Evolutionary conservation across 2,888 invertebrate genomes (phyloP), one percentile per base, ranked within the genome.

Genomic region (Caenorhabditis doughertyi): DNA sequence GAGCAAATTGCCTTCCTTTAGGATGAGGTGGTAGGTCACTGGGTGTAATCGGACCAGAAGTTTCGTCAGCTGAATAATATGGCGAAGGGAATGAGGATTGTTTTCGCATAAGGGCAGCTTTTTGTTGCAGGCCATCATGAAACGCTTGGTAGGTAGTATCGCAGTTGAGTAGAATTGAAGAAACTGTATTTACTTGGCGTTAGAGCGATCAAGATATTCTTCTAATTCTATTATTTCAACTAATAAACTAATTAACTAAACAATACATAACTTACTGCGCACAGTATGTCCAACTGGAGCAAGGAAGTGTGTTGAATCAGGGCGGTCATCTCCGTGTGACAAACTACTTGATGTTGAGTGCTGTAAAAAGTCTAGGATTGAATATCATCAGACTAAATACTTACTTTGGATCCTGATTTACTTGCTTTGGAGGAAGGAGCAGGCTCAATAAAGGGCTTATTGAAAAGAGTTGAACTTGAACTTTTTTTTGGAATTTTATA

Each of bases 301-400:
- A 13, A 74, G 8, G 49, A 74, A 74, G 39, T 44, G 74, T 0
- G 74, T 74, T 3, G 56, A 7, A n/a, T 67, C 58, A n/a, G 56
- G 27, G 2, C 56, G 56, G 8, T 44, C 64, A 0, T 74, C 74
- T 18, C 74, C 65, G 2, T 58, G 25, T 13, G 27, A 49, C 18
- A 42, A 25, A 2, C 42, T 32, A 13, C 21, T 27, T 9, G 25
- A 21, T 16, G 13, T 49, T 1, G 71, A 49, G 9, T 58, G 56
- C 47, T 53, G 42, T 25, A 29, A 55, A n/a, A 11, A 5, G n/a
- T n/a, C n/a, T n/a, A n/a, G n/a, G n/a, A n/a, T n/a, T n/a, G n/a
- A n/a, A n/a, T n/a, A n/a, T n/a, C n/a, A n/a, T n/a, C n/a, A n/a
- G n/a, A n/a, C n/a, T n/a, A n/a, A 23, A 16, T n/a, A 44, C 16